Percentiles rank a stretch among this genome's conserved stretches.
Conservation (phyloP, 2,113 vertebrate genomes). For the Sceloporus tristichus region DNA sequence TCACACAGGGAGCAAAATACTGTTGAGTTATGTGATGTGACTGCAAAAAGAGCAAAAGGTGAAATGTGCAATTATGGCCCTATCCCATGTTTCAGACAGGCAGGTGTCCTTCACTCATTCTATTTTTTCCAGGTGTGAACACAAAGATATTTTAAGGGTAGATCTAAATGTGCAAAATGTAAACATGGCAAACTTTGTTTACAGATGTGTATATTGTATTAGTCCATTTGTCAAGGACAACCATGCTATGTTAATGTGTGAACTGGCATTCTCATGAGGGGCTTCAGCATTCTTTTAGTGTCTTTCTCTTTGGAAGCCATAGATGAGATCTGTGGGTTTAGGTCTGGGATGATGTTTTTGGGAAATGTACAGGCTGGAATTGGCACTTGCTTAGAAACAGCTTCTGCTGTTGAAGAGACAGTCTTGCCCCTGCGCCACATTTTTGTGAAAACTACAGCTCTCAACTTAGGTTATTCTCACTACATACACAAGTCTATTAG, state of each 20-base stretch:
- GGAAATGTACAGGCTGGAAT: neutral
- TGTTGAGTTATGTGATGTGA: too few species aligned
- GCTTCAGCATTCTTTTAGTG: neutral
- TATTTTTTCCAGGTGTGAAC: neutral
- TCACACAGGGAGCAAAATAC: neutral
- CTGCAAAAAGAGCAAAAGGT: too few species aligned
- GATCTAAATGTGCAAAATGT: neutral
- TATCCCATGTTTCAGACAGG: neutral
- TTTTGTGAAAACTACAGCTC: constrained; percentile 7
- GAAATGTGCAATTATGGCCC: neutral
- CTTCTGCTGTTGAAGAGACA: neutral
- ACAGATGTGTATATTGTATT: neutral
- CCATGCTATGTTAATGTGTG: neutral
- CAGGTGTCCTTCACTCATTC: neutral
- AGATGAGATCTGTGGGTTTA: neutral
- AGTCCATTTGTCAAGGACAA: too few species aligned
- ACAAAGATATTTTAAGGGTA: neutral
- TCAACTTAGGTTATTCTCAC: neutral
- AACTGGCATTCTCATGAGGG: neutral
- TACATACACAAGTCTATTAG: constrained; percentile 29
- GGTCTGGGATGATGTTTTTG: neutral
- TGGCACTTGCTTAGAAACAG: neutral
- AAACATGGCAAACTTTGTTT: neutral
- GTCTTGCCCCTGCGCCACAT: fast-evolving
- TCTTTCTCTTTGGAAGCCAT: neutral